A percentile compares a stretch with the other conserved stretches of the same genome.
phyloP scores from a whole-genome alignment of 2,113 vertebrate species.

The Tenebrosternarchus preto region DNA sequence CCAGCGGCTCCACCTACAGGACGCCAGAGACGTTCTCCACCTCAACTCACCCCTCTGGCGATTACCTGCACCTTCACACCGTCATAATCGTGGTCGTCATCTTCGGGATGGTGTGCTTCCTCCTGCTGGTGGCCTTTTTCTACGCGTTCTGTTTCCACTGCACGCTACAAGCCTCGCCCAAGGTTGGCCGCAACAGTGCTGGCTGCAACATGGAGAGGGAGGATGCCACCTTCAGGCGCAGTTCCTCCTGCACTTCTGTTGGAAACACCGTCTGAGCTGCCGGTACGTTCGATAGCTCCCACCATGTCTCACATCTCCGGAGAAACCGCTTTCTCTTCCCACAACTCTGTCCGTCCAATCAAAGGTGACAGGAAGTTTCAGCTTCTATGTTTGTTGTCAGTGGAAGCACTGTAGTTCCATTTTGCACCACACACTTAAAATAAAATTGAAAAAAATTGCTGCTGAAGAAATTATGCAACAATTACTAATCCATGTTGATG shows the following conservation, averaged over 20 bases:
- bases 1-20: slow-evolving; percentile 1
- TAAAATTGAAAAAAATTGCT: too few relatives aligned
- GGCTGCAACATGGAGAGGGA: slow-evolving; percentile 62
- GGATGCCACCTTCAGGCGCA: slow-evolving; percentile 70
- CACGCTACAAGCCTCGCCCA: slow-evolving; percentile 54
- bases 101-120: slow-evolving; percentile 70
- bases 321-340: background rate
- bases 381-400: too few relatives aligned
- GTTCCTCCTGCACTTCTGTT: slow-evolving; percentile 64
- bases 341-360: background rate
- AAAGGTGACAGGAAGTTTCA: too few relatives aligned
- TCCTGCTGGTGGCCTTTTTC: slow-evolving; percentile 69
- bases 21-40: background rate
- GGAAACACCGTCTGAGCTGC: slow-evolving; percentile 66
- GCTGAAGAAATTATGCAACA: too few relatives aligned
- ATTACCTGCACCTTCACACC: slow-evolving; percentile 62
- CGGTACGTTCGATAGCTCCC: background rate
- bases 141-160: slow-evolving; percentile 73
- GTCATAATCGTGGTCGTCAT: slow-evolving; percentile 64
- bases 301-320: background rate
- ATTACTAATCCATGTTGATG: too few relatives aligned
- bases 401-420: too few relatives aligned
- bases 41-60: slow-evolving; percentile 21
- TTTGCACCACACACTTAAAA: too few relatives aligned
- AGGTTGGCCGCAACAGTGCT: slow-evolving; percentile 34